Evolutionary conservation across 2,888 invertebrate genomes (phyloP).

Genomic region (Cephalotes varians): DNA sequence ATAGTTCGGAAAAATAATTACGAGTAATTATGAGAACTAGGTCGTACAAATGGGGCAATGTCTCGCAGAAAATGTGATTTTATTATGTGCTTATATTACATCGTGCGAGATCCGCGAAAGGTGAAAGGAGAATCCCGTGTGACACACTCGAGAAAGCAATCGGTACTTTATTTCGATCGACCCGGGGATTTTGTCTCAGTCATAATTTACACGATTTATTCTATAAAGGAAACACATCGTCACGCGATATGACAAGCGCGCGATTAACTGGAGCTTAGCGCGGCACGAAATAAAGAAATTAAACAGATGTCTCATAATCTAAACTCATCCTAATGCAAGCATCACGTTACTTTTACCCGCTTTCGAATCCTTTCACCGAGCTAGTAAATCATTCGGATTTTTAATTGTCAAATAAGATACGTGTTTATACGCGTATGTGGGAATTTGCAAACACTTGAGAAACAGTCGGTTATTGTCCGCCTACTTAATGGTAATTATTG

Average conservation of each 20-base stretch:
- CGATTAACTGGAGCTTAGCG: neutral
- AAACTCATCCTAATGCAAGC: slow-evolving; percentile 27
- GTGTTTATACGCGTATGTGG: neutral
- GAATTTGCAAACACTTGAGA: slow-evolving; percentile 7
- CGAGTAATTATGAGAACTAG: slow-evolving; percentile 40
- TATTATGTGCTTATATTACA: slow-evolving; percentile 53
- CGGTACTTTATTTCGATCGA: slow-evolving; percentile 64
- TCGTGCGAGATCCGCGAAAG: slow-evolving; percentile 59
- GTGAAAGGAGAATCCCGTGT: slow-evolving; percentile 80
- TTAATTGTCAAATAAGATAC: slow-evolving; percentile 45
- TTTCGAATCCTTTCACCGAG: slow-evolving; percentile 65
- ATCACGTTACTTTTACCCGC: slow-evolving; percentile 37
- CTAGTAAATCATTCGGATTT: slow-evolving; percentile 26
- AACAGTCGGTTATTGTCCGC: slow-evolving; percentile 48
- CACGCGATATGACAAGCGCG: neutral
- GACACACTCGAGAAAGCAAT: slow-evolving; percentile 77
- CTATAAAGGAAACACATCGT: neutral
- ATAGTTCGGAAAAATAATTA: neutral
- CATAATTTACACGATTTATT: slow-evolving; percentile 23
- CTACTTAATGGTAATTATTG: slow-evolving; percentile 36
- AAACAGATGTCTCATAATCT: slow-evolving; percentile 29
- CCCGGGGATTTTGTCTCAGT: slow-evolving; percentile 51
- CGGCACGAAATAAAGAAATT: neutral
- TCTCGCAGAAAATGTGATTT: slow-evolving; percentile 21
- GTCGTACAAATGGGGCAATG: slow-evolving; percentile 6